Evolutionary conservation across 2,113 vertebrate species (phyloP), one percentile per base, ranked within the genome.

Genomic region (Notechis scutatus): DNA sequence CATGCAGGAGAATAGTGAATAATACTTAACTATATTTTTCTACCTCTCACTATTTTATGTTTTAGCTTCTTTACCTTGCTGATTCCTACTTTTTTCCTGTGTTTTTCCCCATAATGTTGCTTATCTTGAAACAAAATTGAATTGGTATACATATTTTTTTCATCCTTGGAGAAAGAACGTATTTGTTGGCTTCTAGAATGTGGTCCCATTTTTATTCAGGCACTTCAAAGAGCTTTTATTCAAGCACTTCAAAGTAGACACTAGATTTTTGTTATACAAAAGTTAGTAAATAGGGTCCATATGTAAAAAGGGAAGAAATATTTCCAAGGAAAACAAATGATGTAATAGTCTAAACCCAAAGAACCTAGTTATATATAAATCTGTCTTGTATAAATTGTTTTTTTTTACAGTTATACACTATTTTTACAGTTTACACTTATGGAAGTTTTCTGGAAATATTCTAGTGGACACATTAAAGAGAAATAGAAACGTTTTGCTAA

Each of bases 281-380:
- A 94, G 94, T 95, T 93, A 95, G 93, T 94, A 96, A 96, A 95
- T 95, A 95, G 89, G 93, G 87, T 94, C 94, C 93, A 95, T 94
- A 90, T 93, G 96, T 91, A 94, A 57, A 94, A 94, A 91, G 87
- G 3, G 39, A n/a, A 59, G 54, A 91, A 34, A 52, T 8, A 29
- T 24, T 92, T 93, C 92, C 93, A 92, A 93, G 91, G 96, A 94
- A 96, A 97, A 94, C 95, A 94, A 56, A 92, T 39, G 56, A 91
- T 95, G 45, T 47, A 5, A 95, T 94, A 89, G 93, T 88, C 55
- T 24, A 95, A 95, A 96, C 94, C 91, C 90, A 81, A 92, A 26
- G 64, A 89, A 95, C 87, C 95, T 96, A 90, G 96, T 96, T 93
- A 92, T 91, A 57, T 91, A 96, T n/a, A 95, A 0, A 92, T 81